Evolutionary conservation across 1,140 invertebrate species (phyloP), one percentile per base, ranked within the genome.

Genomic region (Aradophagus sp.): DNA sequence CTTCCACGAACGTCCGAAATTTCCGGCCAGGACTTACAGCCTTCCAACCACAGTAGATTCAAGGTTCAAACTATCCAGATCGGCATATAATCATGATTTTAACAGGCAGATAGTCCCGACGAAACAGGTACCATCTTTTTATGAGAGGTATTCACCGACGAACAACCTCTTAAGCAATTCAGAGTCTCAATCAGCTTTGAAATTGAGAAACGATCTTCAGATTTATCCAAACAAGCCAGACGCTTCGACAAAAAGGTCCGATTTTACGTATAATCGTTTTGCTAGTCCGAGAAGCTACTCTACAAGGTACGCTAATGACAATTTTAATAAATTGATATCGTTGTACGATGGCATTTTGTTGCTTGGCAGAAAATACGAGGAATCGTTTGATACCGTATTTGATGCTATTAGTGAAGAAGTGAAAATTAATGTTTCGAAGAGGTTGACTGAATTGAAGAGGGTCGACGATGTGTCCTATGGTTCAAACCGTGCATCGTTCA

Each of bases 351-450:
- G n/a, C 12, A 23, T 55, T 53, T 19, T 47, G 19, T 39, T 41
- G 10, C 32, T 20, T 2, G 34, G 6, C 5, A 27, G 34, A 34
- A 56, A 44, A n/a, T 50, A 35, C 19, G 52, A 44, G 6, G 45
- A 48, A n/a, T 50, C 36, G 1, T 29, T 50, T 0, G 32, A 56
- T 42, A 50, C 52, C 1, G 11, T 52, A 27, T 50, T 50, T 32
- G 15, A 52, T 16, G 14, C 23, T n/a, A 32, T 65, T 14, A 44
- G 27, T 3, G 31, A 66, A 23, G 52, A 66, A 58, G 16, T 66
- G 0, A 42, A 56, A 26, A 50, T 66, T 2, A 48, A 66, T n/a
- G 34, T 56, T 13, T 50, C 62, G n/a, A 66, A 42, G 7, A 56
- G 17, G 20, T 27, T 42, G 36, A 50, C 52, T 20, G 52, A 66